A percentile compares a stretch with the other conserved stretches of the same genome.
phyloP scores from a whole-genome alignment of 2,113 vertebrate species.

The Macquaria australasica region DNA sequence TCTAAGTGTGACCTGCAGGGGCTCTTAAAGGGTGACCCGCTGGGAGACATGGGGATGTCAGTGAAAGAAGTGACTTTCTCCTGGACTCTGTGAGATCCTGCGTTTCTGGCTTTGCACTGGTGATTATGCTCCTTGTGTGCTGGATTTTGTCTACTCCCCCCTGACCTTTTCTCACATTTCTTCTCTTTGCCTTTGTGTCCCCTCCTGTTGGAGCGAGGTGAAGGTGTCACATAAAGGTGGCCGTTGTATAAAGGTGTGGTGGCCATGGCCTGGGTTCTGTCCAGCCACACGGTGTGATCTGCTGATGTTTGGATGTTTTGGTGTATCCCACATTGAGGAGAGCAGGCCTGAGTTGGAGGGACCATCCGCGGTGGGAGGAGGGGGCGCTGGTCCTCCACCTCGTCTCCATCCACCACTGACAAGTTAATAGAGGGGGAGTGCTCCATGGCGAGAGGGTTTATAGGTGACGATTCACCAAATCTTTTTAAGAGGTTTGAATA shows the following conservation, averaged over 20 bases:
- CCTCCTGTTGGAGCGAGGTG: slow-evolving; percentile 57
- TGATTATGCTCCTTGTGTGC: slow-evolving; percentile 54
- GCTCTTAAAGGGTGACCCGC: slow-evolving; percentile 54
- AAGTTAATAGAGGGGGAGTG: slow-evolving; percentile 72
- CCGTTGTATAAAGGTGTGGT: slow-evolving; percentile 78
- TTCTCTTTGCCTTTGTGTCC: slow-evolving; percentile 69
- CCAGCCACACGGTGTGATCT: slow-evolving; percentile 71
- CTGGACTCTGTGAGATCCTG: slow-evolving; percentile 47
- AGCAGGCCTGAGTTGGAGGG: slow-evolving; percentile 54
- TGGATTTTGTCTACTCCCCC: slow-evolving; percentile 6
- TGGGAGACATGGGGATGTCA: slow-evolving; percentile 54
- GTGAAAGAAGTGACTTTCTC: slow-evolving; percentile 69
- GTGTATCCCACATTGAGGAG: slow-evolving; percentile 72
- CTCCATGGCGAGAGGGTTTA: slow-evolving; percentile 63
- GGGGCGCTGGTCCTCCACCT: slow-evolving; percentile 71
- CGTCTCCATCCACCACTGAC: slow-evolving; percentile 67
- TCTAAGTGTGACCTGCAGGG: slow-evolving; percentile 56
- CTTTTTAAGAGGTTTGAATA: slow-evolving; percentile 38
- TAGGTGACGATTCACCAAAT: background rate
- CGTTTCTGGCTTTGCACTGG: slow-evolving; percentile 50
- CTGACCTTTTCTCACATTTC: slow-evolving; percentile 57
- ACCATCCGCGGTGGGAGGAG: slow-evolving; percentile 60
- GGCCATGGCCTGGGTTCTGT: slow-evolving; percentile 73
- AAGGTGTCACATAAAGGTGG: slow-evolving; percentile 62
- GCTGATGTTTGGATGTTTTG: slow-evolving; percentile 46